Evolutionary conservation across 2,113 vertebrate genomes (phyloP), one percentile per base, ranked within the genome.

Genomic region (Rhombomys opimus): DNA sequence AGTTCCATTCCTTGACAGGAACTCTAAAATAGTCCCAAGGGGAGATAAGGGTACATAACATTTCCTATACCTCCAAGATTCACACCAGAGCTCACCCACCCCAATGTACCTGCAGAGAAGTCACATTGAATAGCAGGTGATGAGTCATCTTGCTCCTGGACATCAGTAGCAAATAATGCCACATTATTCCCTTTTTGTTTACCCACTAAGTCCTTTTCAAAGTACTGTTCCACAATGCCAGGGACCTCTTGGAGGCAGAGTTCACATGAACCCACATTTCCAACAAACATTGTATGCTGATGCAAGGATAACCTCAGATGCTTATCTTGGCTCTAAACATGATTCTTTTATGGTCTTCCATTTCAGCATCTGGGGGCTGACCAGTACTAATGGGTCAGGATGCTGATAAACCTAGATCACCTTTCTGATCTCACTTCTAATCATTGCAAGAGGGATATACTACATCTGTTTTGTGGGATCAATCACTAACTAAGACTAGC

Each of bases 41-140:
- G n/a, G 46, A 5, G 72, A 30, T 72, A 82, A 73, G 32, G 63
- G 41, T 12, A 27, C 25, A 84, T 32, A 57, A n/a, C 25, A 59
- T 77, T 95, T 91, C 78, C 35, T 73, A 82, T 5, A 52, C 65
- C 30, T 85, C 81, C 41, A 89, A 95, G 52, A 90, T 27, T 89
- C 7, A n/a, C 7, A 0, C 41, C n/a, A 77, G 85, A 80, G 13
- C 0, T 57, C 38, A 15, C 92, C 30, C 17, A 57, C 67, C 94
- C 22, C 35, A 95, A 94, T 80, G 50, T 61, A 70, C 54, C 81
- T 82, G 13, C 5, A 38, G 57, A 76, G 50, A 93, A 93, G 35
- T 25, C 25, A 23, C 32, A 87, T 23, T 73, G n/a, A 95, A 82
- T 54, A 52, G 50, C 38, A 89, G 14, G 61, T 22, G 22, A 82